phyloP scores from a whole-genome alignment of 2,797 vertebrate species.

The Natrix natrix region DNA sequence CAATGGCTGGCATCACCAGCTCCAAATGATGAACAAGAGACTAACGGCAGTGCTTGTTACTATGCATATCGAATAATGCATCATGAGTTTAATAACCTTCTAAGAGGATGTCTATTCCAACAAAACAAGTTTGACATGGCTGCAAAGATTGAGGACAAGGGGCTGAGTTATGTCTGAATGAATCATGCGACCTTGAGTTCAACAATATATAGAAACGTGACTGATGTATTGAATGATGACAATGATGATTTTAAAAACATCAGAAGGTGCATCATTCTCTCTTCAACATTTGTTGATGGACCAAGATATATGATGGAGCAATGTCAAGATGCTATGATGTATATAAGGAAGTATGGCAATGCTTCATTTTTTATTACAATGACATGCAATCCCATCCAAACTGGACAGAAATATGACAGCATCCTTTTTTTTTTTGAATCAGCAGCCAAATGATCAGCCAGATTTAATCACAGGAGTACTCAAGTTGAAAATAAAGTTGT shows the following conservation, averaged over 20 bases:
- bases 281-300: not conserved
- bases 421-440: not conserved
- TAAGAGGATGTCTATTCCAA: not conserved
- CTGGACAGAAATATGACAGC: not conserved
- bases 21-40: not conserved
- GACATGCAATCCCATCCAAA: not conserved
- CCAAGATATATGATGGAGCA: not conserved
- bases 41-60: not conserved
- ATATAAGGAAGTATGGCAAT: not conserved
- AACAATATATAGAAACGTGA: not conserved
- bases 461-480: not conserved
- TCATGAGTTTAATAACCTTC: not conserved
- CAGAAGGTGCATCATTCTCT: not conserved
- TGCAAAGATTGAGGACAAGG: not conserved
- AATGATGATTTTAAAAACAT: not conserved
- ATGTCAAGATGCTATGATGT: not conserved
- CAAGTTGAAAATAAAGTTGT: not conserved
- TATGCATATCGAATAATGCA: not conserved
- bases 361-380: not conserved
- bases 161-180: not conserved
- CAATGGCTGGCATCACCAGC: not conserved
- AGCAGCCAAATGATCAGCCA: not conserved
- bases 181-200: not conserved
- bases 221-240: not conserved
- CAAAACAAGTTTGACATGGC: not conserved